Conservation (phyloP, 2,888 invertebrate genomes). For the Diabrotica balteata region DNA sequence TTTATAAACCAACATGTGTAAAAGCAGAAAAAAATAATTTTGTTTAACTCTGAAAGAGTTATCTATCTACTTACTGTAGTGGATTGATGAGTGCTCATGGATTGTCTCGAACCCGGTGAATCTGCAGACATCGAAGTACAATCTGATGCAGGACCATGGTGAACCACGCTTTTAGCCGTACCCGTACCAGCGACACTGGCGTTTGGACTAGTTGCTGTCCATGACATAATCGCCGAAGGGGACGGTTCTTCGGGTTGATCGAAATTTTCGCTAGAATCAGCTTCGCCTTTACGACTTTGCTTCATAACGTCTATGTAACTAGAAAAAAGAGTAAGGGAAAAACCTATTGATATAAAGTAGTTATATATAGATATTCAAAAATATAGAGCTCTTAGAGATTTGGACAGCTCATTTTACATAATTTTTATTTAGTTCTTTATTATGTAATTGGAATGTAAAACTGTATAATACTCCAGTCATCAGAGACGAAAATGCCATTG, state of each 20-base stretch:
- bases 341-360: too few species aligned
- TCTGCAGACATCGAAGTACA: slow-evolving; percentile 74
- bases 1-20: too few species aligned
- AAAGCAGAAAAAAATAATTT: too few species aligned
- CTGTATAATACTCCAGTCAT: too few species aligned
- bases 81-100: slow-evolving; percentile 54
- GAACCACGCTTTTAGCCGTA: slow-evolving; percentile 51
- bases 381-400: too few species aligned
- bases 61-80: slow-evolving; percentile 8
- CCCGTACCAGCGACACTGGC: slow-evolving; percentile 1
- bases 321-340: slow-evolving; percentile 41
- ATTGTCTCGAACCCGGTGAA: slow-evolving; percentile 69
- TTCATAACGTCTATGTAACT: slow-evolving; percentile 78
- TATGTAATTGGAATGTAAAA: too few species aligned
- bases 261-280: slow-evolving; percentile 1
- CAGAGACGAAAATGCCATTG: too few species aligned
- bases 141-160: slow-evolving; percentile 64
- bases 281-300: slow-evolving; percentile 61
- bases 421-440: too few species aligned
- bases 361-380: too few species aligned
- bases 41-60: not conserved
- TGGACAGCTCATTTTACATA: too few species aligned
- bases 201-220: slow-evolving; percentile 38
- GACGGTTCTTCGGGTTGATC: slow-evolving; percentile 26
- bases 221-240: slow-evolving; percentile 46